Percentiles rank a stretch among this genome's conserved stretches.
These are phyloP conservation scores for Macrochelys suwanniensis DNA, from an alignment of 2,797 vertebrate species.

Conservation along the genomic window DNA sequence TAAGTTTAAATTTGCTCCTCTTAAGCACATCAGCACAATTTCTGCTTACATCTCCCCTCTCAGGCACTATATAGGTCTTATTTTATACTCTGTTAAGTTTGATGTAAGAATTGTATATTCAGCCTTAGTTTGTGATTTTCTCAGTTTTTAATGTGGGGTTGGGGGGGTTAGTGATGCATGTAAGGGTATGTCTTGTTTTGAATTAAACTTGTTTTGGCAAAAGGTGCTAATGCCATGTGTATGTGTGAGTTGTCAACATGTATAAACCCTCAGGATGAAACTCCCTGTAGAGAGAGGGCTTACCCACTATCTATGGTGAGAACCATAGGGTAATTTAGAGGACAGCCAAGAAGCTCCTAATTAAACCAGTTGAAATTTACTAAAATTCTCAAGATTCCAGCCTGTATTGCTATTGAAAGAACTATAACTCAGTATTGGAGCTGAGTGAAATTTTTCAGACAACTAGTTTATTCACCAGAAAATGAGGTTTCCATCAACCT, in stretches of 20 bases:
- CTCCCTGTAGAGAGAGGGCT: not conserved
- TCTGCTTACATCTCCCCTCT: not conserved
- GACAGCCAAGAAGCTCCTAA: not conserved
- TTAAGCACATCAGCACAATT: not conserved
- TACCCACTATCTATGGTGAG: not conserved
- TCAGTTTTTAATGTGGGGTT: not conserved
- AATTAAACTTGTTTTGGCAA: not conserved
- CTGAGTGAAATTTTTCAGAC: not conserved
- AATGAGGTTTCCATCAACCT: not conserved
- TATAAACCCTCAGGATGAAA: not conserved
- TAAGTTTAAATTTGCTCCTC: slow-evolving; percentile 6
- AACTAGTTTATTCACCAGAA: not conserved
- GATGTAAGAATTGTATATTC: not conserved
- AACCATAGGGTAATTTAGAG: not conserved
- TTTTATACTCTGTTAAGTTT: not conserved
- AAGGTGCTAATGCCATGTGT: not conserved
- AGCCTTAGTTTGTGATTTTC: not conserved
- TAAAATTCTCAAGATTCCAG: not conserved
- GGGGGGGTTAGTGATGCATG: not conserved
- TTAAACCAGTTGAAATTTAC: not conserved
- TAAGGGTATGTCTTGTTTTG: not conserved
- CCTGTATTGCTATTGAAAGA: not conserved
- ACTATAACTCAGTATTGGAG: not conserved
- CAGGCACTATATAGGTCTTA: not conserved
- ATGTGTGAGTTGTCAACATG: not conserved